phyloP scores from a whole-genome alignment of 2,113 vertebrate genomes.

The Dissostichus mawsoni region DNA sequence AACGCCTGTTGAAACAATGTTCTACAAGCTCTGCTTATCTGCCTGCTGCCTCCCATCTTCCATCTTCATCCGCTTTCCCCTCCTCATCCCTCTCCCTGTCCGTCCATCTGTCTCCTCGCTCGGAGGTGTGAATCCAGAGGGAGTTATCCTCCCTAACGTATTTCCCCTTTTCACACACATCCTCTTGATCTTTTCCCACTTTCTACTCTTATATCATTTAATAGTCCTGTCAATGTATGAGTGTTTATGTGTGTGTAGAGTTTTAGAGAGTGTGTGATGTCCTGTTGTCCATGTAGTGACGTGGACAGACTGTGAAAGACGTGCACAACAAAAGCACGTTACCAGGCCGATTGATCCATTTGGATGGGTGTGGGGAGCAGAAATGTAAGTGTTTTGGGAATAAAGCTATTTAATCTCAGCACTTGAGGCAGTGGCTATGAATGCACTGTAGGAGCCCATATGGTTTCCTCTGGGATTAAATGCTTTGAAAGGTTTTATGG shows the following conservation, averaged over 20 bases:
- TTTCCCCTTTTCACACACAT: no score
- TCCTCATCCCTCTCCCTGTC: constrained; percentile 24
- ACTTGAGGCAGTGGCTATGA: background rate
- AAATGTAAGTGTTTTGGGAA: constrained; percentile 8
- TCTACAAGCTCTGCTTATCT: constrained; percentile 31
- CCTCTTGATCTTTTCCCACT: constrained; percentile 5
- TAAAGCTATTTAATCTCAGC: constrained; percentile 7
- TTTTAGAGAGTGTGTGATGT: background rate
- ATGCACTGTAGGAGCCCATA: background rate
- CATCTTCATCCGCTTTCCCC: constrained; percentile 24
- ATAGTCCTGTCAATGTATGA: background rate
- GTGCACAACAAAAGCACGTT: constrained; percentile 43
- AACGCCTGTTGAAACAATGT: constrained; percentile 51
- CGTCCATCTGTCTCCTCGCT: constrained; percentile 30
- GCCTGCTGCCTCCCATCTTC: constrained; percentile 26
- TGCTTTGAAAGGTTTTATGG: background rate
- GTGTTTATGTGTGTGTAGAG: background rate
- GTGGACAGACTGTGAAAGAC: constrained; percentile 60
- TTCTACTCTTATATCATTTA: background rate
- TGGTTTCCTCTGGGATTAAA: background rate
- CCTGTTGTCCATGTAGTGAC: constrained; percentile 24
- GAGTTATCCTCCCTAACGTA: constrained; percentile 20
- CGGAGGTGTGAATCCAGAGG: constrained; percentile 53
- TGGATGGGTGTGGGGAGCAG: background rate
- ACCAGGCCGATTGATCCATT: constrained; percentile 56